Evolutionary conservation across 1,140 invertebrate species (phyloP).

Genomic region (Sarcophaga peregrina): DNA sequence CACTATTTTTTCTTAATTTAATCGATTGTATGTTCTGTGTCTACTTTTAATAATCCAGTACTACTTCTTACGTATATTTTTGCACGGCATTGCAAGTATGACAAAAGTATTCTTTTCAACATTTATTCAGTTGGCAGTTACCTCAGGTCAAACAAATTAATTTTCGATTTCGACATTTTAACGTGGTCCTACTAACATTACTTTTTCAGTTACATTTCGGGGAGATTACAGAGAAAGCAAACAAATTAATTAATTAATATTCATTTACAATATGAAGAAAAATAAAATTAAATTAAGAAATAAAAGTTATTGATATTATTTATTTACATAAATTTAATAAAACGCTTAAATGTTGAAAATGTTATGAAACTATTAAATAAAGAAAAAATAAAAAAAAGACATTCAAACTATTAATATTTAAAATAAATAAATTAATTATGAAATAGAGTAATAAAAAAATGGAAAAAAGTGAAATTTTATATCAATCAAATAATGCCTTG

Average conservation of each 20-base stretch:
- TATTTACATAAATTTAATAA: constrained; percentile 31
- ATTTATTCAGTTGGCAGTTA: too few species aligned
- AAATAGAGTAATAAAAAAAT: constrained; percentile 32
- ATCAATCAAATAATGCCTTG: constrained; percentile 49
- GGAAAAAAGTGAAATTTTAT: constrained; percentile 39
- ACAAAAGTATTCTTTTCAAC: too few species aligned
- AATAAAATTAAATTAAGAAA: not conserved
- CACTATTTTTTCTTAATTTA: too few species aligned
- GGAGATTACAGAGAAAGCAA: not conserved
- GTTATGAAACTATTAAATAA: too few species aligned
- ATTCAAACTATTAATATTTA: constrained; percentile 39
- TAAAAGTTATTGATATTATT: constrained; percentile 42
- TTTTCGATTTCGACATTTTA: too few species aligned
- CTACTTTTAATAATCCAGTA: too few species aligned
- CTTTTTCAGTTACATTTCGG: not conserved
- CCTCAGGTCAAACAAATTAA: too few species aligned
- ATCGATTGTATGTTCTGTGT: too few species aligned
- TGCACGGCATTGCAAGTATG: too few species aligned
- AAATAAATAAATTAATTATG: constrained; percentile 5
- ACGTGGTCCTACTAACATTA: too few species aligned
- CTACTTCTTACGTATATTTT: too few species aligned
- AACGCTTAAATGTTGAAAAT: constrained; percentile 31
- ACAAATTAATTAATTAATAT: not conserved
- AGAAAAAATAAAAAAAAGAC: constrained; percentile 10
- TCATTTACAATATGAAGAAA: constrained; percentile 7